Base-by-base conservation (phyloP, 1,140 invertebrate species). In the Drosophila nebulosa region DNA sequence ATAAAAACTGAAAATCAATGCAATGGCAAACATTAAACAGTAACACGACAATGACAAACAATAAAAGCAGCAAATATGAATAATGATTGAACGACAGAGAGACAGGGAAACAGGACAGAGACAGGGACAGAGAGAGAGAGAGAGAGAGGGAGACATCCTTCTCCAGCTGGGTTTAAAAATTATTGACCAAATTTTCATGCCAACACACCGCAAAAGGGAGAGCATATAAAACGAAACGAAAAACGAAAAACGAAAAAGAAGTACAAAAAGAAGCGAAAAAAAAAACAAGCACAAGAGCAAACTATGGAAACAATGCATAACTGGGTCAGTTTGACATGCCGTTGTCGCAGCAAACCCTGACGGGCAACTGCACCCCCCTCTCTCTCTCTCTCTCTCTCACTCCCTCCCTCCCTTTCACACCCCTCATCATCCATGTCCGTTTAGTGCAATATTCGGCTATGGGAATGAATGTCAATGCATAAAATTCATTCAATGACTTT, bases 131-230 rank as follows among this genome's bases (percentile, higher is more conserved):
- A 56, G 32, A 52, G 30, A n/a, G n/a, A n/a, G n/a, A n/a, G n/a
- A n/a, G 42, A 30, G 4, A 3, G 1, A 6, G 14, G 50, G 7
- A 0, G 4, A 14, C 60, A 61, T n/a, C 36, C 68, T 57, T 50
- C 36, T 26, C 64, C n/a, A n/a, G 35, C 42, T 27, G 69, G 50
- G 52, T 64, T 68, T 74, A 79, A 86, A 86, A 85, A 85, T 85
- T 86, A 85, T 85, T 85, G 81, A 85, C 81, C 83, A 86, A 85
- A 85, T 85, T 86, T 85, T 86, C 81, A 76, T 65, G 81, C 81
- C 74, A 77, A 78, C 74, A 86, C 32, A 69, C 81, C 81, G 74
- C 81, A 81, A 66, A 75, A 55, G 39, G 14, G 16, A 42, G 39
- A 42, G 16, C 39, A 18, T 16, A 10, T 5, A 18, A 39, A 14